Percentiles rank a stretch among this genome's conserved stretches.
phyloP scores from a whole-genome alignment of 2,888 invertebrate species.

The Orthonevra nobilis region DNA sequence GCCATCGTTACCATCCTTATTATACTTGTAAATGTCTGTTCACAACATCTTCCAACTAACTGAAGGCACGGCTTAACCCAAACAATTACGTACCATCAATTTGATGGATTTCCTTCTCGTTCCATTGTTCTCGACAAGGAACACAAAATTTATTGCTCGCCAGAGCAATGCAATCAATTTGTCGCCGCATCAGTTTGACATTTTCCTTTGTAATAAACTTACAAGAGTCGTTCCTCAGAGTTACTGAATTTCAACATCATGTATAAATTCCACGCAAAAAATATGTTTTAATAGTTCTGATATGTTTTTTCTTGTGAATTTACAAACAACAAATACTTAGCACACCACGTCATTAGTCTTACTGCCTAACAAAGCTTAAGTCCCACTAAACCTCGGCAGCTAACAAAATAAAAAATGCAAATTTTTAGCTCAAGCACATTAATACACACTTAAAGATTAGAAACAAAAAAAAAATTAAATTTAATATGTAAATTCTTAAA shows the following conservation, averaged over 20 bases:
- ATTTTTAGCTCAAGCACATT: neutral
- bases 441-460: neutral
- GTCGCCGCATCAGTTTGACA: slow-evolving; percentile 45
- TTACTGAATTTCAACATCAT: slow-evolving; percentile 29
- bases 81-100: slow-evolving; percentile 60
- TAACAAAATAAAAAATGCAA: slow-evolving; percentile 35
- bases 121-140: slow-evolving; percentile 35
- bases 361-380: slow-evolving; percentile 48
- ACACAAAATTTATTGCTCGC: slow-evolving; percentile 46
- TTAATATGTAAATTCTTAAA: slow-evolving; percentile 63
- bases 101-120: slow-evolving; percentile 45
- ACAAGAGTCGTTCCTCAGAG: neutral
- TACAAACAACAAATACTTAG: slow-evolving; percentile 15
- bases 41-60: slow-evolving; percentile 11
- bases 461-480: slow-evolving; percentile 16
- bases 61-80: neutral
- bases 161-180: slow-evolving; percentile 21
- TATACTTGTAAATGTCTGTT: slow-evolving; percentile 30
- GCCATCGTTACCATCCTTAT: slow-evolving; percentile 39
- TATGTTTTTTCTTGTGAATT: slow-evolving; percentile 8
- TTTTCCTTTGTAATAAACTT: too few species aligned
- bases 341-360: slow-evolving; percentile 52
- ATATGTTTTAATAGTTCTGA: neutral
- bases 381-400: slow-evolving; percentile 19
- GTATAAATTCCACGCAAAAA: slow-evolving; percentile 8